Base-by-base conservation (phyloP, 2,797 vertebrate genomes). In the Neoniphon sammara region DNA sequence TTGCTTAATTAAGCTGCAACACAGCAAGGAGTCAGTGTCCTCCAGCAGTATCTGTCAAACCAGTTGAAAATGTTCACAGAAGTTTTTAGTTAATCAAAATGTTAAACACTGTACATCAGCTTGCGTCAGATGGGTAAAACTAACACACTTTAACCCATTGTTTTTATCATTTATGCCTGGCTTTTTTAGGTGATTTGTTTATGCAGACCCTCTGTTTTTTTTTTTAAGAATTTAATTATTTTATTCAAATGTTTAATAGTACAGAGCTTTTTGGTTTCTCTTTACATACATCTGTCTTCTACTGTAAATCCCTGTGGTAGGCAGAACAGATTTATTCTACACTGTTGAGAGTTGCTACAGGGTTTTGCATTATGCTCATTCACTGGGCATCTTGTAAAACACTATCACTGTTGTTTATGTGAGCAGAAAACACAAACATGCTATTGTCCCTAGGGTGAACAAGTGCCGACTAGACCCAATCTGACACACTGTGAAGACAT, bases 401-500 rank as follows among this genome's bases (percentile, higher is more conserved):
- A 23, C 58, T 63, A 79, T 90, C 82, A 57, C 84, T 36, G 39
- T 57, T 90, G 81, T 91, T 90, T 83, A 82, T 71, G 47, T 65
- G 61, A 57, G 80, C 66, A 80, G 14, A 88, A 87, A 81, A 78
- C 63, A 87, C 72, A 91, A 90, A 93, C 85, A 89, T 20, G 15
- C 65, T 56, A 78, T 82, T 2, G 20, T 74, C 75, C 73, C 0
- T 39, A 64, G 75, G 78, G 63, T 66, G 83, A 92, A 92, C 93
- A 90, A 93, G 92, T 86, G 83, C 73, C 23, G 80, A 92, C 93
- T 82, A 39, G 87, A 89, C 52, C 60, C 70, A 47, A 79, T 73
- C 74, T 78, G 91, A 89, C 91, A 85, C 84, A 60, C 73, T 76
- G 85, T 86, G 83, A 88, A 88, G 82, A 76, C 87, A 91, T 90